Percentiles rank a stretch among this genome's conserved stretches.
These are phyloP conservation scores for Acrocephalus arundinaceus DNA, from an alignment of 2,113 vertebrate species.

Conservation along the genomic window DNA sequence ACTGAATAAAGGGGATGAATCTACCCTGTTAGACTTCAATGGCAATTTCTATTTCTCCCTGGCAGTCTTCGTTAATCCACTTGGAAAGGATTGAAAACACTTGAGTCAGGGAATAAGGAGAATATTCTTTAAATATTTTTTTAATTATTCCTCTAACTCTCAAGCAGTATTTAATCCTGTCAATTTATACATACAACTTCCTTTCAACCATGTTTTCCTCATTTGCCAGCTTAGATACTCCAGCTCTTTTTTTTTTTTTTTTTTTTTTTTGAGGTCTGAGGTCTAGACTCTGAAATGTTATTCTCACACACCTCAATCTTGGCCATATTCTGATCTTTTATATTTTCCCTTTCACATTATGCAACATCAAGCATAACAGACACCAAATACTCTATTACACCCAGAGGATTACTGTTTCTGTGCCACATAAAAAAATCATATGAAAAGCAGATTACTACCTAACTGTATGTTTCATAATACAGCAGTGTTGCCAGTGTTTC, in stretches of 20 bases:
- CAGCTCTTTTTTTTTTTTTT: not conserved
- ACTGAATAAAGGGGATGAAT: not conserved
- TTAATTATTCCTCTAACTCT: not conserved
- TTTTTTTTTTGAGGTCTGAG: not conserved
- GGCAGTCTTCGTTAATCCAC: not conserved
- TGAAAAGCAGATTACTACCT: slow-evolving; percentile 31
- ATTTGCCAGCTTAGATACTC: not conserved
- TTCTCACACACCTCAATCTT: not conserved
- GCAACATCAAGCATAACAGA: not conserved
- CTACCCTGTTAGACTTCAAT: not conserved
- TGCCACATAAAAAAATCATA: not conserved
- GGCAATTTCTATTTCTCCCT: not conserved
- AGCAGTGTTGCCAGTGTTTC: not conserved
- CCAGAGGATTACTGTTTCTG: not conserved
- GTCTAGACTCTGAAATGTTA: not conserved
- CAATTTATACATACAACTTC: not conserved
- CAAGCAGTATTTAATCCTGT: slow-evolving; percentile 10
- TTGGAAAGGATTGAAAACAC: not conserved
- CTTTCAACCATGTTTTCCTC: not conserved
- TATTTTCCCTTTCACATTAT: not conserved
- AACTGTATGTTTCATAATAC: slow-evolving; percentile 16
- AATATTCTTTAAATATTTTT: not conserved
- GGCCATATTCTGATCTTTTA: not conserved
- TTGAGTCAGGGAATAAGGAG: not conserved
- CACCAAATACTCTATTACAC: not conserved